Conservation (phyloP, 2,797 vertebrate genomes). For the Loriculus beryllinus region DNA sequence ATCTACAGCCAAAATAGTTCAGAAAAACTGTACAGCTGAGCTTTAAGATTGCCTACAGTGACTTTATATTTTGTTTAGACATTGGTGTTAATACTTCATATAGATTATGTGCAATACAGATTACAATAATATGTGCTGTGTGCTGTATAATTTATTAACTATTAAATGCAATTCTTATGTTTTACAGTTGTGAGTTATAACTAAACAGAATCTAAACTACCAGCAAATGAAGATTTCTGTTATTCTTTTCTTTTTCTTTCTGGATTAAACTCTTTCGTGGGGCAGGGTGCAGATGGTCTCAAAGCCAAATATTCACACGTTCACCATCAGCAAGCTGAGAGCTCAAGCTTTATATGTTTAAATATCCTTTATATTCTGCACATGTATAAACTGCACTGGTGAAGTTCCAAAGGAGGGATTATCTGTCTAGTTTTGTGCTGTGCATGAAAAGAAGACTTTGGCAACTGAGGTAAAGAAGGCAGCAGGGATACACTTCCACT, state of each 20-base stretch:
- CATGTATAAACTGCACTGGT: not conserved
- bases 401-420: not conserved
- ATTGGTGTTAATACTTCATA: slow-evolving; percentile 14
- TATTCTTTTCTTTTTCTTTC: not conserved
- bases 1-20: not conserved
- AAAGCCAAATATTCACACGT: not conserved
- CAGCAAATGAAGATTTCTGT: not conserved
- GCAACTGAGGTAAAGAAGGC: not conserved
- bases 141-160: not conserved
- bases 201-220: not conserved
- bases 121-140: slow-evolving; percentile 6
- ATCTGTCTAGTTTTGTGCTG: not conserved
- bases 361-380: not conserved
- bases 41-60: not conserved
- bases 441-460: not conserved
- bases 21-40: not conserved
- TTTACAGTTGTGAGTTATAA: slow-evolving; percentile 3
- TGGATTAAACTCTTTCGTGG: not conserved
- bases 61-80: slow-evolving; percentile 44
- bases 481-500: not conserved
- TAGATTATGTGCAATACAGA: not conserved
- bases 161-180: slow-evolving; percentile 3
- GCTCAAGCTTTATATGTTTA: not conserved
- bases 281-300: accelerated
- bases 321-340: not conserved